Conservation (phyloP, 2,113 vertebrate species). For the Lepus timidus region DNA sequence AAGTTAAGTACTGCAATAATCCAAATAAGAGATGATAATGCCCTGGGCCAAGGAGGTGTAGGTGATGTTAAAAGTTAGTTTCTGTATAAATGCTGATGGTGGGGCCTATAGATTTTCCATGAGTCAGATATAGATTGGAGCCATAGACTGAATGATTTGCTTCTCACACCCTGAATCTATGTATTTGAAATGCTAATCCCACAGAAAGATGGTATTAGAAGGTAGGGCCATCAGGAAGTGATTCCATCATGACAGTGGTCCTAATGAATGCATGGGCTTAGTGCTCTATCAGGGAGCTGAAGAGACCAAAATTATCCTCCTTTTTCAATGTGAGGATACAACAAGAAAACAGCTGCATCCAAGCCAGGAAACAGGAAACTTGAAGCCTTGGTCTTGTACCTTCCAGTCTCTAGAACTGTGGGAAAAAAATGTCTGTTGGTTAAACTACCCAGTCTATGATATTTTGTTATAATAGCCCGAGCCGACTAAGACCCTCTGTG, state of each 20-base stretch:
- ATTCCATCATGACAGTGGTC: neutral
- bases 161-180: neutral
- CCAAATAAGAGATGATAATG: neutral
- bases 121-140: neutral
- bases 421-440: neutral
- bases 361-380: neutral
- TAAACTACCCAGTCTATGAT: neutral
- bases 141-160: neutral
- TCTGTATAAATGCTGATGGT: neutral
- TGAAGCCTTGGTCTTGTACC: neutral
- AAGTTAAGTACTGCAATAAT: neutral
- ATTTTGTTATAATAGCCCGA: neutral
- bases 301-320: neutral
- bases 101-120: neutral
- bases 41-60: neutral
- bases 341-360: neutral
- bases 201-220: neutral
- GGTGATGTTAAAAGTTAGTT: neutral
- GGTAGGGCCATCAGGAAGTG: neutral
- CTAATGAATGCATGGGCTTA: neutral
- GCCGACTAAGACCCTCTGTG: neutral
- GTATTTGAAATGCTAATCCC: neutral
- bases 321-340: neutral
- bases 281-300: neutral
- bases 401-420: neutral